Base-by-base conservation (phyloP, 2,113 vertebrate genomes). In the Ibidorhyncha struthersii region DNA sequence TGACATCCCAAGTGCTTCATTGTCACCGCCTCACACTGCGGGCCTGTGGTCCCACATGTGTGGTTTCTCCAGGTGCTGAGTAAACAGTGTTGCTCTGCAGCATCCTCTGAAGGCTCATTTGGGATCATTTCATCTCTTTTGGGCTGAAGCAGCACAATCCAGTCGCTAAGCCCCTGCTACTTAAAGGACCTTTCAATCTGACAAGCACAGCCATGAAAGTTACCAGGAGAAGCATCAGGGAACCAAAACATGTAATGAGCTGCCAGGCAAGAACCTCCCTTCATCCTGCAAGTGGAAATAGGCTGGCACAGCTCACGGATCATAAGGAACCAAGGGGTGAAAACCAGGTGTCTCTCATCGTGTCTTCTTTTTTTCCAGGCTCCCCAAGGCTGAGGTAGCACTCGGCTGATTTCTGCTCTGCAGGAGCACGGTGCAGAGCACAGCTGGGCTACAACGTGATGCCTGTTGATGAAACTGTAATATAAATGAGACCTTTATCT, bases 1-100 rank as follows among this genome's bases (percentile, higher is more conserved):
- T 61, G 55, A 17, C 25, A 23, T 14, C 13, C 34, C 38, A 27
- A 45, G 50, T 19, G 27, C 19, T 89, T 66, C 77, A 25, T 15
- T 62, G 77, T 17, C 82, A 18, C 69, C 0, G 0, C 41, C 21
- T 77, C 0, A 0, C n/a, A 15, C 4, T 19, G 7, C 19, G 13
- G 25, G 8, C 15, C 15, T 53, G 12, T 6, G 4, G 20, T 45
- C 6, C 29, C 55, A 38, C 47, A 19, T 26, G 9, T n/a, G 22
- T 43, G 47, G 26, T 18, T 93, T 85, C 69, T 91, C 34, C 38
- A 58, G 55, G 55, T 38, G 25, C 71, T 65, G 19, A 66, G 29
- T 52, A 50, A 71, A 76, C 15, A 61, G 32, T 12, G 14, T 6
- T 76, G 47, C 50, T 61, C 79, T 69, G 49, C n/a, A 67, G 23